phyloP scores from a whole-genome alignment of 2,113 vertebrate genomes.

The Mesocricetus auratus region DNA sequence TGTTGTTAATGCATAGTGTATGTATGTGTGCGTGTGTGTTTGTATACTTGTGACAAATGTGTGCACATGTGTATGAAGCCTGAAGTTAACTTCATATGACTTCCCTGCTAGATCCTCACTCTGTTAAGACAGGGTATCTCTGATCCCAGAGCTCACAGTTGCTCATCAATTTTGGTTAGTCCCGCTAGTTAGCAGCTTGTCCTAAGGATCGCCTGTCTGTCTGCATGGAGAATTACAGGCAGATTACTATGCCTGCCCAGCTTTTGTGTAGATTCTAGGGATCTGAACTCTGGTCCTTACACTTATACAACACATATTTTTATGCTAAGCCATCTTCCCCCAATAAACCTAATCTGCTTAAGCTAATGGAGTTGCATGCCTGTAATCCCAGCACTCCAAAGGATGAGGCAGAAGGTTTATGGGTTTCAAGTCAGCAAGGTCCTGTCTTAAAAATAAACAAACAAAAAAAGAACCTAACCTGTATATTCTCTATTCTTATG shows the following conservation, averaged over 20 bases:
- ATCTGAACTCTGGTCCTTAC: not conserved
- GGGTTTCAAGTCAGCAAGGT: not conserved
- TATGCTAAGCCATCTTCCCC: no score
- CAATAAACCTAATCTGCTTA: slow-evolving; percentile 45
- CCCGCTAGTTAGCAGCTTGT: not conserved
- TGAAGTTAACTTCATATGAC: not conserved
- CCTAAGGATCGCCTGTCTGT: no score
- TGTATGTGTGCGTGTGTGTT: not conserved
- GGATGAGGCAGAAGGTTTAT: not conserved
- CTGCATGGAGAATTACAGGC: not conserved
- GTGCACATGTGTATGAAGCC: not conserved
- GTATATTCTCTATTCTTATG: slow-evolving; percentile 52
- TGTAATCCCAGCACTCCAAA: not conserved
- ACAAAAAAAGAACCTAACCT: not conserved
- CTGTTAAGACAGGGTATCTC: not conserved
- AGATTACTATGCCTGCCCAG: no score
- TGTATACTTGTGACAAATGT: not conserved
- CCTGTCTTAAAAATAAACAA: not conserved
- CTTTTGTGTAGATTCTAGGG: not conserved
- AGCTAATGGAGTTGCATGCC: no score
- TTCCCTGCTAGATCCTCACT: not conserved
- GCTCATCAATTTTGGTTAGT: not conserved
- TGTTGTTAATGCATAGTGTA: not conserved
- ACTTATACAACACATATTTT: not conserved
- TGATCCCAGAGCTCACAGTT: not conserved